Evolutionary conservation across 2,888 invertebrate genomes (phyloP), one percentile per base, ranked within the genome.

Genomic region (Trileptium ribeirensis): DNA sequence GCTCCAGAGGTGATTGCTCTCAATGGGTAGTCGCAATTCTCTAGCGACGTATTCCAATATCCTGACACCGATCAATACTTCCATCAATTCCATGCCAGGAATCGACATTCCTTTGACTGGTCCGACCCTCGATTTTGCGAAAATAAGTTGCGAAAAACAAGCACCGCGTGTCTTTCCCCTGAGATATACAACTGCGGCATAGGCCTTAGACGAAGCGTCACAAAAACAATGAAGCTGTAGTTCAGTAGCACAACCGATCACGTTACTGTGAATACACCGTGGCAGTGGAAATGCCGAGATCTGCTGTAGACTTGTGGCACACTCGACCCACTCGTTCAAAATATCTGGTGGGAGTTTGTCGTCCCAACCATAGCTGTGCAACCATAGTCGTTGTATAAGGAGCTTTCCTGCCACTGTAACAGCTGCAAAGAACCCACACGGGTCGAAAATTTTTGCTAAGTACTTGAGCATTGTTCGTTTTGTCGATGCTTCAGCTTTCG

Each of bases 361-460:
- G 83, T 87, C 86, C 86, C 86, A 86, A 1, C 74, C 82, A 2
- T 83, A 3, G 1, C 83, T 78, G 24, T 74, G 36, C 31, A 80
- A 79, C 86, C 86, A 87, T 1, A 86, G 40, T 19, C 82, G 37
- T 82, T 87, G 86, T 37, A 87, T 74, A 8, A 86, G 38, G 0
- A 84, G 82, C 77, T 86, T 87, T 0, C 82, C 80, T 24, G 70
- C 29, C 67, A 84, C 81, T 19, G 38, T 82, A 34, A 83, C 82
- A 29, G 82, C 83, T 0, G 51, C 80, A 31, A 84, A 24, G 2
- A 84, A 78, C 0, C 85, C 86, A n/a, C 84, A 51, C 29, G 85
- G 84, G 75, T 86, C 83, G 74, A 82, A 85, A 0, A 82, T 39
- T 19, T 80, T 83, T 24, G 84, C 78, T 39, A 86, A 78, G 29